Evolutionary conservation across 2,113 vertebrate genomes (phyloP).

Genomic region (Platichthys stellatus): DNA sequence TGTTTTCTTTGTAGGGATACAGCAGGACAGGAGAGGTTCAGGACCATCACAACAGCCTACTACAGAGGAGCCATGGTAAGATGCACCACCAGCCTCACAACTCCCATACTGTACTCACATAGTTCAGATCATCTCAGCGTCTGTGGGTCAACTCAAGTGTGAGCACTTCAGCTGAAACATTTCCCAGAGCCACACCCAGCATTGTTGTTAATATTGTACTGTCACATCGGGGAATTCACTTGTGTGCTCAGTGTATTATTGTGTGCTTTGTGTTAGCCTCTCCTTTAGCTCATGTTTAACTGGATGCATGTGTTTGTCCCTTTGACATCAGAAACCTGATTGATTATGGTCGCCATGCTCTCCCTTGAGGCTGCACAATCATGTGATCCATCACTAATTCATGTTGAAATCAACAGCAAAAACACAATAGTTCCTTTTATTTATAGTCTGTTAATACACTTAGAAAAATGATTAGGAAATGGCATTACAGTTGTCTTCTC

Average conservation of each 20-base stretch:
- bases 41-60: conserved; percentile 97
- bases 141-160: background rate
- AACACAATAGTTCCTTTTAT: background rate
- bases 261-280: conserved; percentile 9
- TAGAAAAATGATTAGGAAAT: background rate
- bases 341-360: background rate
- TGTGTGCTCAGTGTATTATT: background rate
- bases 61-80: conserved; percentile 96
- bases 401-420: background rate
- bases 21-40: conserved; percentile 94
- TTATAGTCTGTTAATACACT: background rate
- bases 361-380: conserved; percentile 5
- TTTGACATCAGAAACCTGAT: background rate
- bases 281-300: conserved; percentile 36
- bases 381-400: background rate
- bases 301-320: conserved; percentile 10
- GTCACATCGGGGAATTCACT: conserved; percentile 5
- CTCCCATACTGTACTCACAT: background rate
- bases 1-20: conserved; percentile 87
- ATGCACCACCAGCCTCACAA: background rate
- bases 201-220: conserved; percentile 22
- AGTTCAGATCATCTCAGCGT: background rate
- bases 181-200: conserved; percentile 30
- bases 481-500: background rate
- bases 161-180: background rate